Evolutionary conservation across 2,797 vertebrate genomes (phyloP).

Genomic region (Decapterus maruadsi): DNA sequence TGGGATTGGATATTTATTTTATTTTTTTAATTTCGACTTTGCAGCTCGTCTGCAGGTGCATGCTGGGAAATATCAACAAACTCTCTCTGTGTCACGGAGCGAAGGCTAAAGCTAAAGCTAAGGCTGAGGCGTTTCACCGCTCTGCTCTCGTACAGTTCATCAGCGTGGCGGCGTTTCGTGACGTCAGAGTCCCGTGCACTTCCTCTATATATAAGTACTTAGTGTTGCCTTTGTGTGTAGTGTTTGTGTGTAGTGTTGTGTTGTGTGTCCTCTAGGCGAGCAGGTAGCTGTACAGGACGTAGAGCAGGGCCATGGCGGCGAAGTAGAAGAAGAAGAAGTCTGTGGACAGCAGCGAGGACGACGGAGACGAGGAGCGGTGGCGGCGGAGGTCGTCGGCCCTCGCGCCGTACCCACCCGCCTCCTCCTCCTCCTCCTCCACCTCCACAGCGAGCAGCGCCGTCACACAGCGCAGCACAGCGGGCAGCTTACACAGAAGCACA

Average conservation of each 20-base stretch:
- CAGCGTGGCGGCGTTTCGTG: background rate
- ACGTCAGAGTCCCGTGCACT: background rate
- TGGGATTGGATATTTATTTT: too few species aligned
- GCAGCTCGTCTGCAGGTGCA: background rate
- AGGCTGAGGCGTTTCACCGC: slow-evolving; percentile 61
- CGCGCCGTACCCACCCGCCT: slow-evolving; percentile 18
- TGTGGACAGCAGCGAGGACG: slow-evolving; percentile 80
- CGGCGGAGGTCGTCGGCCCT: slow-evolving; percentile 52
- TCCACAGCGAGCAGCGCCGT: slow-evolving; percentile 79
- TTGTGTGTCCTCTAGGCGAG: slow-evolving; percentile 71
- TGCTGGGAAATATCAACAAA: background rate
- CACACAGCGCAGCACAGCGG: slow-evolving; percentile 85
- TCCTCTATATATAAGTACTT: background rate
- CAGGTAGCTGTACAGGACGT: slow-evolving; percentile 85
- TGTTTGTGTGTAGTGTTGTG: background rate
- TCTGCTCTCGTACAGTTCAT: slow-evolving; percentile 9
- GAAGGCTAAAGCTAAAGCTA: slow-evolving; percentile 42
- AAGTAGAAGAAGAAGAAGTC: slow-evolving; percentile 94
- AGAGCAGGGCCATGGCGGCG: slow-evolving; percentile 89
- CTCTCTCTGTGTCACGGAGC: slow-evolving; percentile 24
- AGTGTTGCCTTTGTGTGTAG: background rate
- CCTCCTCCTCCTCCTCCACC: background rate
- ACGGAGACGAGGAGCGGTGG: slow-evolving; percentile 69
- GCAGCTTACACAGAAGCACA: slow-evolving; percentile 88
- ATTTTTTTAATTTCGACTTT: too few species aligned